These are phyloP conservation scores for Trachelus iudaicus DNA, from an alignment of 2,888 invertebrate genomes.

Conservation along the genomic window DNA sequence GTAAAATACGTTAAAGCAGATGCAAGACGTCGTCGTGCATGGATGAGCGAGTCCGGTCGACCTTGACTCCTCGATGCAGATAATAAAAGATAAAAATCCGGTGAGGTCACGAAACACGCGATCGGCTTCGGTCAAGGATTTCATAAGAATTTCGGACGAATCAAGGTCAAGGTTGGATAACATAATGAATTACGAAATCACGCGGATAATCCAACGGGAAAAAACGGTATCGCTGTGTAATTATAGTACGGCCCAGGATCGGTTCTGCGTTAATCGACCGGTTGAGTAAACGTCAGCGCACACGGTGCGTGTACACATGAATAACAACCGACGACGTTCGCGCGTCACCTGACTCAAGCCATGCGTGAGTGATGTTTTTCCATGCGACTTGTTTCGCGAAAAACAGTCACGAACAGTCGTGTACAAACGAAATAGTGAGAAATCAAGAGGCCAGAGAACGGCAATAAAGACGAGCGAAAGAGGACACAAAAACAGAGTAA, in stretches of 20 bases:
- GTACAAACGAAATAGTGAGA: background rate
- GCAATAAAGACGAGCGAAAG: background rate
- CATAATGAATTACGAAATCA: background rate
- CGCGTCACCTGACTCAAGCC: background rate
- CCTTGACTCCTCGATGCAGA: background rate
- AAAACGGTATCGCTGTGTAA: constrained; percentile 38
- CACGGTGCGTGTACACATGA: constrained; percentile 40
- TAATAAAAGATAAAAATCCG: background rate
- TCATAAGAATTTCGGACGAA: background rate
- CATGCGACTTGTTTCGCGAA: background rate
- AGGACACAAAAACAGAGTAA: background rate
- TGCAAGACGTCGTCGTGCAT: background rate
- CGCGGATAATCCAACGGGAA: background rate
- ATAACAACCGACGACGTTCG: background rate
- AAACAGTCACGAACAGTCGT: background rate
- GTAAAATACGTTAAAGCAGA: background rate
- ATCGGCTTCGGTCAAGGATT: background rate
- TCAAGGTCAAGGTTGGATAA: background rate
- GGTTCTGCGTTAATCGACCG: constrained; percentile 57
- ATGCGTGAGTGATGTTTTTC: background rate
- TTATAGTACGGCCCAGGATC: constrained; percentile 45
- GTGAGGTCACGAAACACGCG: background rate
- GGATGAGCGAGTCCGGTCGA: background rate
- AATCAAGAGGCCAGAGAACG: background rate
- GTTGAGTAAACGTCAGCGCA: constrained; percentile 53